A percentile compares a stretch with the other conserved stretches of the same genome.
These are phyloP conservation scores for Anarrhichthys ocellatus DNA, from an alignment of 2,113 vertebrate genomes.

Conservation along the genomic window DNA sequence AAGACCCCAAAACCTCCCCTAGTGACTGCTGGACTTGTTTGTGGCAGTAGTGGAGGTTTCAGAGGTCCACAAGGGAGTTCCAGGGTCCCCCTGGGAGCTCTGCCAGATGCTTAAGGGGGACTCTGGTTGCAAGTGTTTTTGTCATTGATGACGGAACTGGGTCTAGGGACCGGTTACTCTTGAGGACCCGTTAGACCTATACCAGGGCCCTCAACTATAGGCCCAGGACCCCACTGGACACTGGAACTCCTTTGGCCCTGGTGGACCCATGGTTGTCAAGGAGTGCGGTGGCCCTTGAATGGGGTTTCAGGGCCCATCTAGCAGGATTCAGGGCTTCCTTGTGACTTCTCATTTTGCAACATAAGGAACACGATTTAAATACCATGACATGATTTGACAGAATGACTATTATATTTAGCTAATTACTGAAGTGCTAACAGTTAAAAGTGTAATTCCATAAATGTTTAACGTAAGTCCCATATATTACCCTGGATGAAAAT, in stretches of 20 bases:
- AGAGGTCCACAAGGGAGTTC: not conserved
- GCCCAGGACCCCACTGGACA: not conserved
- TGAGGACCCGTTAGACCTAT: not conserved
- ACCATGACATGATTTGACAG: not conserved
- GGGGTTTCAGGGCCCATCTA: not conserved
- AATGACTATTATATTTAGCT: not conserved
- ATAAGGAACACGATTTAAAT: not conserved
- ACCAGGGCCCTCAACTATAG: not conserved
- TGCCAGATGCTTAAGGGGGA: not conserved
- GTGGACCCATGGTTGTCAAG: not conserved
- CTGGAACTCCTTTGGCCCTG: not conserved
- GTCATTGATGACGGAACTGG: not conserved
- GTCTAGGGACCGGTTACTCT: no score
- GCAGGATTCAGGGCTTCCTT: not conserved
- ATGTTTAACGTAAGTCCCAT: not conserved
- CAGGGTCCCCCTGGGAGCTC: not conserved
- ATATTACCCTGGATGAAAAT: not conserved
- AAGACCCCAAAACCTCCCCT: not conserved
- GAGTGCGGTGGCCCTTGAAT: no score
- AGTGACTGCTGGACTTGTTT: not conserved
- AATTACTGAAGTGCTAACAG: not conserved
- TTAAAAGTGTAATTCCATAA: not conserved
- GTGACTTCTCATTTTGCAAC: not conserved
- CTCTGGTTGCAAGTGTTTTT: not conserved
- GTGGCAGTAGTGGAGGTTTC: not conserved